A percentile compares a stretch with the other conserved stretches of the same genome.
Conservation (phyloP, 2,113 vertebrate species). For the Pseudois nayaur region DNA sequence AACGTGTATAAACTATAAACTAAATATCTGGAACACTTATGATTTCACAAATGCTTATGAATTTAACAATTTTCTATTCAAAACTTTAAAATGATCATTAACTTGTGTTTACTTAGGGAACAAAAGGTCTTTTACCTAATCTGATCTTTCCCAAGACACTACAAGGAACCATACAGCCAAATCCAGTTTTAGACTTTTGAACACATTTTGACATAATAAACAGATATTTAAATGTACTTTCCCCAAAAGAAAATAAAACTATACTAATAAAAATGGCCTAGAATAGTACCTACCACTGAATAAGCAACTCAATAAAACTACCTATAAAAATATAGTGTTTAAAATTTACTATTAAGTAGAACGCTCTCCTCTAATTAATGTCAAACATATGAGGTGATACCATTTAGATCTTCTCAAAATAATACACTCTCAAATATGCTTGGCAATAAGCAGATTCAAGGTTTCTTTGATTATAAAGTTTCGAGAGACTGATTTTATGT, state of each 20-base stretch:
- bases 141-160: slow-evolving; percentile 12
- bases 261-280: neutral
- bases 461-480: slow-evolving; percentile 1
- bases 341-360: slow-evolving; percentile 29
- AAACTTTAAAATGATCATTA: slow-evolving; percentile 32
- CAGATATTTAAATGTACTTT: slow-evolving; percentile 15
- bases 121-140: neutral
- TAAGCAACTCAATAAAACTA: slow-evolving; percentile 16
- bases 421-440: neutral
- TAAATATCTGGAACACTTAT: slow-evolving; percentile 8
- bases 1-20: neutral
- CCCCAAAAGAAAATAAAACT: neutral
- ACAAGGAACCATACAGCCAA: neutral
- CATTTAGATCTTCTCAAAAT: neutral
- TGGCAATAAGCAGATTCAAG: neutral
- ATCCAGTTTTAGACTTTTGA: neutral
- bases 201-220: neutral
- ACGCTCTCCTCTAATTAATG: neutral
- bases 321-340: neutral
- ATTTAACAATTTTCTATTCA: slow-evolving; percentile 10
- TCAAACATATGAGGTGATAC: neutral
- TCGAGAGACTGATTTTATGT: neutral
- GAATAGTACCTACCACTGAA: neutral
- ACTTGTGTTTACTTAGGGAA: slow-evolving; percentile 13
- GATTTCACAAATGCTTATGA: slow-evolving; percentile 36